Percentiles rank a stretch among this genome's conserved stretches.
Conservation (phyloP, 1,140 invertebrate species). For the Atta cephalotes region DNA sequence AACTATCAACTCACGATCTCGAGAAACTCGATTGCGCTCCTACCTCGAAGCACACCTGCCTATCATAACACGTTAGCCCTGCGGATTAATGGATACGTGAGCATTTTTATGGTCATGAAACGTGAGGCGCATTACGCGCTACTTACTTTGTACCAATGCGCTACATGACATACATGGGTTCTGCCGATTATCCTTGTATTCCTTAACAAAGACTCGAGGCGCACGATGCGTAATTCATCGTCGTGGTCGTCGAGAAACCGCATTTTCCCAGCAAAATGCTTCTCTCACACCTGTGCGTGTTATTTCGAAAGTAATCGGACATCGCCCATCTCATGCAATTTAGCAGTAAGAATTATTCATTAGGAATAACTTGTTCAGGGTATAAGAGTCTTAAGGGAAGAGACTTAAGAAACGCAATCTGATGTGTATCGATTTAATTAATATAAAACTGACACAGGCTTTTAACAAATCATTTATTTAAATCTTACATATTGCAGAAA, state of each 20-base stretch:
- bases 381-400: neutral
- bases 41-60: conserved; percentile 54
- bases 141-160: conserved; percentile 51
- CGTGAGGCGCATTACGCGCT: conserved; percentile 56
- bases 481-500: neutral
- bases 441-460: neutral
- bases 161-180: conserved; percentile 28
- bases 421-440: conserved; percentile 53
- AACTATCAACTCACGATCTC: conserved; percentile 53
- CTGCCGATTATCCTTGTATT: conserved; percentile 51
- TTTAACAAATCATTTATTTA: neutral
- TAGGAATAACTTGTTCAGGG: conserved; percentile 28
- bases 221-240: conserved; percentile 48
- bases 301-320: conserved; percentile 58
- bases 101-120: conserved; percentile 49
- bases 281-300: conserved; percentile 50
- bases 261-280: conserved; percentile 55
- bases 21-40: conserved; percentile 37
- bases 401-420: conserved; percentile 34
- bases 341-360: conserved; percentile 58
- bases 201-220: conserved; percentile 49
- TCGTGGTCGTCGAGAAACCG: conserved; percentile 45
- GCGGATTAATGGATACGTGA: conserved; percentile 65
- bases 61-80: conserved; percentile 64
- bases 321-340: conserved; percentile 57